A percentile compares a stretch with the other conserved stretches of the same genome.
Conservation (phyloP, 2,888 invertebrate species). For the Amphiduros pacificus region DNA sequence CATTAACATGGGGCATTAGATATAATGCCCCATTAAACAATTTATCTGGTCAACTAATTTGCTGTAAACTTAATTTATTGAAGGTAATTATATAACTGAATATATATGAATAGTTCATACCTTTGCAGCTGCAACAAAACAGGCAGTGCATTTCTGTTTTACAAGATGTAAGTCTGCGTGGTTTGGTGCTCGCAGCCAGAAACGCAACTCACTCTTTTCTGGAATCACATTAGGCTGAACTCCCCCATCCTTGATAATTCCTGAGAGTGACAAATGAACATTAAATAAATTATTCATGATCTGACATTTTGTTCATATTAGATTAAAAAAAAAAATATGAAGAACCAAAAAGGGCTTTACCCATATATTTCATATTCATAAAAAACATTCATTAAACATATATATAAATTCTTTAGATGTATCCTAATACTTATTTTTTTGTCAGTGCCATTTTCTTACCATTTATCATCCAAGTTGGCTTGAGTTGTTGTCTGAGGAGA, state of each 20-base stretch:
- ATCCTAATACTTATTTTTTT: too few relatives aligned
- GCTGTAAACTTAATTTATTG: background rate
- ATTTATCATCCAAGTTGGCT: conserved; percentile 54
- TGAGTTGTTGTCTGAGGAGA: conserved; percentile 55
- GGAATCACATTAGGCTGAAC: conserved; percentile 45
- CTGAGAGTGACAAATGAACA: too few relatives aligned
- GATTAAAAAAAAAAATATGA: background rate
- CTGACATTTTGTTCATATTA: too few relatives aligned
- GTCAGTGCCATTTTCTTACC: too few relatives aligned
- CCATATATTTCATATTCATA: background rate
- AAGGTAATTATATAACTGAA: background rate
- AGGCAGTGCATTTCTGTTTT: conserved; percentile 34
- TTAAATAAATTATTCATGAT: too few relatives aligned
- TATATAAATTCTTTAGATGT: background rate
- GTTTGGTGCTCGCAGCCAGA: conserved; percentile 42
- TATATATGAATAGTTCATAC: conserved; percentile 25
- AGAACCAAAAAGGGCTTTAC: background rate
- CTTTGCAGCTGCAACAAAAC: conserved; percentile 47
- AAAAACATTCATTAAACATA: background rate
- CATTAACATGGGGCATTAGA: too few relatives aligned
- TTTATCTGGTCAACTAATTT: background rate
- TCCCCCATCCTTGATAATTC: conserved; percentile 44
- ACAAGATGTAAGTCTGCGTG: conserved; percentile 42
- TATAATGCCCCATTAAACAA: too few relatives aligned
- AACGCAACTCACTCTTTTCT: conserved; percentile 42